phyloP scores from a whole-genome alignment of 2,113 vertebrate genomes.

The Ceyx cyanopectus region DNA sequence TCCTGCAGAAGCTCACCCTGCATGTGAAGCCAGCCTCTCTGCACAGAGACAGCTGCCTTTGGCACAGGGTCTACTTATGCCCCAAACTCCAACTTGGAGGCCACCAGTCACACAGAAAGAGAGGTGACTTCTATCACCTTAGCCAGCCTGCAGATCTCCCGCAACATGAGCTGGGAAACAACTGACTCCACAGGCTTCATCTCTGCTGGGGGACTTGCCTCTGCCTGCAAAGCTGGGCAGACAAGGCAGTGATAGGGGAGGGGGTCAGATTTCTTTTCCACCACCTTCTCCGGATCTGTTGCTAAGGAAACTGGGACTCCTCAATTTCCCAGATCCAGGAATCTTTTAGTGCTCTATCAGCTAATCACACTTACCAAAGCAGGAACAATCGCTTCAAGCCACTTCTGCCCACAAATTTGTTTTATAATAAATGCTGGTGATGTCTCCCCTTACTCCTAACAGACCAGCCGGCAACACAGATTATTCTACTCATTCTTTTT shows the following conservation, averaged over 20 bases:
- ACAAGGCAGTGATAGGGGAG: accelerated
- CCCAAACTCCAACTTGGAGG: not conserved
- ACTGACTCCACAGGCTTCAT: not conserved
- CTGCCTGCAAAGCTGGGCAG: not conserved
- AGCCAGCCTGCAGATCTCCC: not conserved
- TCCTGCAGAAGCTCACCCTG: not conserved
- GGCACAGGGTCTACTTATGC: not conserved
- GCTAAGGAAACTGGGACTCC: not conserved
- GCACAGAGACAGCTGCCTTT: not conserved
- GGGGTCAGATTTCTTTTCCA: not conserved
- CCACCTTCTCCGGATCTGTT: not conserved
- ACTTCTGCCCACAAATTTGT: not conserved
- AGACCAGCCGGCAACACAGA: not conserved
- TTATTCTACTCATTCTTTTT: not conserved
- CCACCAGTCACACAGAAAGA: not conserved
- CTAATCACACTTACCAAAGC: not conserved
- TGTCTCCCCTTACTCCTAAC: not conserved
- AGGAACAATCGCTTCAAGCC: not conserved
- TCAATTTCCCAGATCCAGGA: not conserved
- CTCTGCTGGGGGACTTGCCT: not conserved
- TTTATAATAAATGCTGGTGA: not conserved
- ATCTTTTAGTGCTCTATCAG: not conserved
- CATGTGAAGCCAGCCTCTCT: accelerated
- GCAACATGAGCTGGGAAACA: not conserved
- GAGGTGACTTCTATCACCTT: not conserved